Evolutionary conservation across 2,888 invertebrate species (phyloP), one percentile per base, ranked within the genome.

Genomic region (Agapostemon virescens): DNA sequence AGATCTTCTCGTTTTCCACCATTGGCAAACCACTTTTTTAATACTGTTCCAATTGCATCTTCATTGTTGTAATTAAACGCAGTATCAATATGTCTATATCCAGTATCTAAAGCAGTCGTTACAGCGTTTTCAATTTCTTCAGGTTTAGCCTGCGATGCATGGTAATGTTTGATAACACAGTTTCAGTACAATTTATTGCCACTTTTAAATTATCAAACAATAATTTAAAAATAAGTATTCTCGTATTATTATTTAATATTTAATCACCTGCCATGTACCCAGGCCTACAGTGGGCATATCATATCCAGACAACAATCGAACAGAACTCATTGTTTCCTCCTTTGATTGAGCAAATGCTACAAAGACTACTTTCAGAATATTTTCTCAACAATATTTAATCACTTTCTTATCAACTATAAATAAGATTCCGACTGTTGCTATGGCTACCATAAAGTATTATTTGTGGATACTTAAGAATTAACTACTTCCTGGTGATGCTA

Each of bases 21-120:
- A 66, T 94, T 93, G 36, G 93, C 90, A 45, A 96, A 93, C 95
- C 96, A 96, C 89, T 94, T 94, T 86, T 95, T 94, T 69, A 97
- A 91, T 42, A 95, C 95, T 75, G 93, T 94, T 6, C 97, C 97
- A 84, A 97, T 96, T 1, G 95, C 94, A 84, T 95, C 95, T 92
- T 97, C 97, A 87, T 96, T 97, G 83, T 95, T 95, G 89, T 97
- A 97, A 93, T 96, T 95, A 90, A 95, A 95, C 40, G 97, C 97
- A 17, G 97, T 97, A 90, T 97, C 97, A 85, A 96, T 96, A 85
- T 96, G 96, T 84, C 96, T 94, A 89, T 97, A 97, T 40, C 97
- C 97, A 83, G 93, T 92, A 68, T 96, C 94, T 80, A 97, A 92
- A 38, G 97, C 96, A 74, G 93, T 93, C 71, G 94, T 93, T 0